phyloP scores from a whole-genome alignment of 2,888 invertebrate genomes.

The Noctua janthina region DNA sequence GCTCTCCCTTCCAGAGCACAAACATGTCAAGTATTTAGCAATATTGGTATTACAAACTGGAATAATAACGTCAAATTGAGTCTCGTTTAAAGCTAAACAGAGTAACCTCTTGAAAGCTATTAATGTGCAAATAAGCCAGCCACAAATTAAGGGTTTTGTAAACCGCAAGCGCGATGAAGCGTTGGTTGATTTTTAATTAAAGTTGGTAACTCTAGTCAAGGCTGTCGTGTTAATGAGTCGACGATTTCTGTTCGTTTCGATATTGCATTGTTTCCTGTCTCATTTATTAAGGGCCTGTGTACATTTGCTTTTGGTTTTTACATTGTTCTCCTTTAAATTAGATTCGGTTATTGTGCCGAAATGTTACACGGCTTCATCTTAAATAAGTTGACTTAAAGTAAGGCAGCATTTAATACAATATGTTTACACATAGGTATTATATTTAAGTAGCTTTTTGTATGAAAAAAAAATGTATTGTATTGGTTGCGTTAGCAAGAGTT shows the following conservation, averaged over 20 bases:
- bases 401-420: slow-evolving; percentile 4
- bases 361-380: slow-evolving; percentile 27
- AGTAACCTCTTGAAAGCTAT: slow-evolving; percentile 55
- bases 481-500: not conserved
- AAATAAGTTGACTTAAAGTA: slow-evolving; percentile 12
- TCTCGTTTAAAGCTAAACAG: slow-evolving; percentile 21
- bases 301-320: slow-evolving; percentile 60
- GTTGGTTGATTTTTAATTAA: slow-evolving; percentile 88
- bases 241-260: slow-evolving; percentile 81
- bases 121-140: slow-evolving; percentile 63
- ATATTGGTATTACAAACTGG: slow-evolving; percentile 7
- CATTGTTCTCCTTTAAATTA: slow-evolving; percentile 47
- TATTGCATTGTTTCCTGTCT: slow-evolving; percentile 76
- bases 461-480: not conserved
- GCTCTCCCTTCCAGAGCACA: not conserved
- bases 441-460: not conserved
- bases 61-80: slow-evolving; percentile 19
- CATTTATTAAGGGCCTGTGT: slow-evolving; percentile 69
- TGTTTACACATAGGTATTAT: not conserved
- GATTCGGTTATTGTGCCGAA: slow-evolving; percentile 50
- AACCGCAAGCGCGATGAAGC: slow-evolving; percentile 83
- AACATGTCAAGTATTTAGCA: slow-evolving; percentile 21
- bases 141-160: slow-evolving; percentile 85
- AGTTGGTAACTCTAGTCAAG: slow-evolving; percentile 84
- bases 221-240: slow-evolving; percentile 84